phyloP scores from a whole-genome alignment of 2,888 invertebrate genomes.

The Minunthozetes semirufus region DNA sequence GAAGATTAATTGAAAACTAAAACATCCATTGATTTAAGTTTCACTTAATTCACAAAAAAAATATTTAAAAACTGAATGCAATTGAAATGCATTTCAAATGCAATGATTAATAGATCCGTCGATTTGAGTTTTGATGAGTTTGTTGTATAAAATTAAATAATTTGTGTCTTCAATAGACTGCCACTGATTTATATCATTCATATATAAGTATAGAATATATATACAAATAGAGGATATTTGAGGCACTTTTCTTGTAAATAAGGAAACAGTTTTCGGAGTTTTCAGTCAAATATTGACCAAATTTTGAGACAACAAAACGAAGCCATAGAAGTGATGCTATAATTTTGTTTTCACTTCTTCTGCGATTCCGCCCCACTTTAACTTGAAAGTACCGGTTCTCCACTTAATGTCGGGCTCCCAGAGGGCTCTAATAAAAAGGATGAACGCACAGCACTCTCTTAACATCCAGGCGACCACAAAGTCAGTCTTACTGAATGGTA shows the following conservation, averaged over 20 bases:
- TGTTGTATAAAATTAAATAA: constrained; percentile 28
- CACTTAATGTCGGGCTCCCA: constrained; percentile 83
- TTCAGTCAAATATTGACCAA: constrained; percentile 22
- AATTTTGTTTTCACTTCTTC: constrained; percentile 72
- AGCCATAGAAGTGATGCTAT: constrained; percentile 35
- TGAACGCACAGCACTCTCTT: constrained; percentile 81
- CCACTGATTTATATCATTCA: constrained; percentile 18
- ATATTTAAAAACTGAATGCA: background rate
- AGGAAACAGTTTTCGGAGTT: background rate
- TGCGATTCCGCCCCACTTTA: constrained; percentile 91
- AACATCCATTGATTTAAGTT: background rate
- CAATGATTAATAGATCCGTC: background rate
- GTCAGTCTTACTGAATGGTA: constrained; percentile 90
- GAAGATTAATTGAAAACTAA: background rate
- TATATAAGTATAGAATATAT: background rate
- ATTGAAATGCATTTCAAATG: background rate
- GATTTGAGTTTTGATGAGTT: constrained; percentile 11
- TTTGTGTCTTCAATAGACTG: constrained; percentile 17
- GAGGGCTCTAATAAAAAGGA: constrained; percentile 77
- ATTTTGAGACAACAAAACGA: background rate
- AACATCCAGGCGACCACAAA: constrained; percentile 91
- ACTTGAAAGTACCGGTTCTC: constrained; percentile 81
- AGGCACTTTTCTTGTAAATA: constrained; percentile 29
- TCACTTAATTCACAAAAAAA: background rate
- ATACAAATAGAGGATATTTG: constrained; percentile 4